Base-by-base conservation (phyloP, 2,888 invertebrate species). In the Polylopha cassiicola region DNA sequence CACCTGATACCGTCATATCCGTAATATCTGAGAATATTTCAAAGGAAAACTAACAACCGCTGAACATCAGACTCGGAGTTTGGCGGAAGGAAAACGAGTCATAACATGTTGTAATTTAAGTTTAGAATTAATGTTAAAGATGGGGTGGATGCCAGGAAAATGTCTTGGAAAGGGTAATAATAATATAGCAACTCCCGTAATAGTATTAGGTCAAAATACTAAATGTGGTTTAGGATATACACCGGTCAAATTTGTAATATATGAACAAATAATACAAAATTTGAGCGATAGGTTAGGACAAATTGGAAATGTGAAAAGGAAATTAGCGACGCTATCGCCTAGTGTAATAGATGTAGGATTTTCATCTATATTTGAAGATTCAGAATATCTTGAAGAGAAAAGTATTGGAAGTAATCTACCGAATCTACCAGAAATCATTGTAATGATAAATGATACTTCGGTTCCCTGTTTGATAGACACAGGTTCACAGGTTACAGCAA, bases 321-420 rank as follows among this genome's bases (percentile, higher is more conserved):
- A 23, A 23, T 1, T 4, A 11, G 2, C 5, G 8, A 2, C 11
- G 2, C n/a, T n/a, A n/a, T n/a, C n/a, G n/a, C n/a, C n/a, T n/a
- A n/a, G n/a, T n/a, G n/a, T n/a, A n/a, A n/a, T n/a, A n/a, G 23
- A 23, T 23, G 4, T 23, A 23, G 23, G 23, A 23, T 23, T 23
- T 10, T 23, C 11, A 5, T 23, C 23, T 11, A 23, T 23, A 2
- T 23, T 23, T 10, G 23, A 23, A 4, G 23, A 23, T 2, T 11
- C 10, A 2, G 23, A 23, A 2, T 23, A 23, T 4, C 2, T 10
- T 3, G 23, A 23, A 23, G 6, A 23, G 10, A 11, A 8, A 4
- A 4, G 2, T 4, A 11, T 23, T 8, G 23, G 23, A 4, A 10
- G 11, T 4, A 11, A 23, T 6, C 7, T 23, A 11, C 23, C 23